These are phyloP conservation scores for Drosophila nigrodunni DNA, from an alignment of 1,140 invertebrate genomes.

Conservation along the genomic window DNA sequence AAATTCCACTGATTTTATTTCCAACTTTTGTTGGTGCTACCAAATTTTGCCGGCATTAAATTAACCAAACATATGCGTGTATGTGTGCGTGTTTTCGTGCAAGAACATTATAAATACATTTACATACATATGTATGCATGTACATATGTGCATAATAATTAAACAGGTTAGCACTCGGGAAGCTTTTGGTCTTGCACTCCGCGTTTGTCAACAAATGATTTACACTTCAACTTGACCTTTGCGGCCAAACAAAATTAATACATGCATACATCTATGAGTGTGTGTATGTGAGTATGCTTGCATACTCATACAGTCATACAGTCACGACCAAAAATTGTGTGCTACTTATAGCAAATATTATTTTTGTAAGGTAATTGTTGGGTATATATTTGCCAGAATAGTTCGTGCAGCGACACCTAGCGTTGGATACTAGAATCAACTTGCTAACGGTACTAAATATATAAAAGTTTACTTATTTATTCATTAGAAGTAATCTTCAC, in stretches of 20 bases:
- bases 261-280: background rate
- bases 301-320: too few relatives aligned
- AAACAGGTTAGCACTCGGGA: conserved; percentile 38
- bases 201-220: conserved; percentile 50
- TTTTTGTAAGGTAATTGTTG: too few relatives aligned
- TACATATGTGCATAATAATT: conserved; percentile 1
- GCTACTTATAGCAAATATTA: too few relatives aligned
- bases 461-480: too few relatives aligned
- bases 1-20: background rate
- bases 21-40: conserved; percentile 4
- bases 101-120: conserved; percentile 2
- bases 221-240: conserved; percentile 63
- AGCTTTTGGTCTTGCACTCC: conserved; percentile 45
- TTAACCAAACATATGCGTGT: background rate
- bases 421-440: too few relatives aligned
- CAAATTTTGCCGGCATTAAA: conserved; percentile 6
- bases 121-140: conserved; percentile 1
- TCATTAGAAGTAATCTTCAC: too few relatives aligned
- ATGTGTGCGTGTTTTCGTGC: too few relatives aligned
- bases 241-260: conserved; percentile 4
- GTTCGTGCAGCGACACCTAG: too few relatives aligned
- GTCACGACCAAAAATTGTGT: too few relatives aligned
- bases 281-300: background rate
- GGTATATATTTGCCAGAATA: too few relatives aligned
- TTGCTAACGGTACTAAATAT: too few relatives aligned